Percentiles rank a stretch among this genome's conserved stretches.
These are phyloP conservation scores for Adelges cooleyi DNA, from an alignment of 1,140 invertebrate genomes.

Conservation along the genomic window DNA sequence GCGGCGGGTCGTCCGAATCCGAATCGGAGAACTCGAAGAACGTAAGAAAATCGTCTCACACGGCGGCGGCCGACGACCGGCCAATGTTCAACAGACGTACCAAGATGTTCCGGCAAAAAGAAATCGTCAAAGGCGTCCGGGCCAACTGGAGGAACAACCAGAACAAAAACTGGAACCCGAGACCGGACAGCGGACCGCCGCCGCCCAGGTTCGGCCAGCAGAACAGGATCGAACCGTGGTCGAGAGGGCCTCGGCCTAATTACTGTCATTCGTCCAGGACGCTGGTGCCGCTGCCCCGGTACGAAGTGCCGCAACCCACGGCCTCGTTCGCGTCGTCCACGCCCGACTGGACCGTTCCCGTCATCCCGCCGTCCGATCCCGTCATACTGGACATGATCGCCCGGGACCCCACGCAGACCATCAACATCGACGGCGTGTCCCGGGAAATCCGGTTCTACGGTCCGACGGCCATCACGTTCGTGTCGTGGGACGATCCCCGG, in stretches of 20 bases:
- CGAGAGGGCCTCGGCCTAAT: slow-evolving; percentile 14
- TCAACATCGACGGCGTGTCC: slow-evolving; percentile 68
- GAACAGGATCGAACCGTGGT: slow-evolving; percentile 18
- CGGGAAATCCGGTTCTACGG: slow-evolving; percentile 79
- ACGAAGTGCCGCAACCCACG: slow-evolving; percentile 18
- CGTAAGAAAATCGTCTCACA: neutral
- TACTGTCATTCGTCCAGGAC: slow-evolving; percentile 17
- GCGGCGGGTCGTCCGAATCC: slow-evolving; percentile 16
- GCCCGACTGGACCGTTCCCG: slow-evolving; percentile 30
- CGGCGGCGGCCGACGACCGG: neutral
- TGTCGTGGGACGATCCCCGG: slow-evolving; percentile 69
- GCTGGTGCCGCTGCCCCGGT: slow-evolving; percentile 6
- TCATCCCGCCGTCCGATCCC: slow-evolving; percentile 46
- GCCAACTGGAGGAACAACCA: slow-evolving; percentile 6
- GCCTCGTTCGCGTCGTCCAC: slow-evolving; percentile 14
- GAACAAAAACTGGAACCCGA: slow-evolving; percentile 17
- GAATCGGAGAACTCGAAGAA: slow-evolving; percentile 7
- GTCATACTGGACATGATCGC: slow-evolving; percentile 49
- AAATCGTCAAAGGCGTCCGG: neutral
- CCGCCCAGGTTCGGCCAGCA: neutral
- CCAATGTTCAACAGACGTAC: neutral
- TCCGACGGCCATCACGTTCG: slow-evolving; percentile 68
- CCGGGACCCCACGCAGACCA: slow-evolving; percentile 58
- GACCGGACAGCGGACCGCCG: slow-evolving; percentile 1
- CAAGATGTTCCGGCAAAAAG: neutral